Percentiles rank a stretch among this genome's conserved stretches.
These are phyloP conservation scores for Drosophila rhopaloa DNA, from an alignment of 1,140 invertebrate species.

Conservation along the genomic window DNA sequence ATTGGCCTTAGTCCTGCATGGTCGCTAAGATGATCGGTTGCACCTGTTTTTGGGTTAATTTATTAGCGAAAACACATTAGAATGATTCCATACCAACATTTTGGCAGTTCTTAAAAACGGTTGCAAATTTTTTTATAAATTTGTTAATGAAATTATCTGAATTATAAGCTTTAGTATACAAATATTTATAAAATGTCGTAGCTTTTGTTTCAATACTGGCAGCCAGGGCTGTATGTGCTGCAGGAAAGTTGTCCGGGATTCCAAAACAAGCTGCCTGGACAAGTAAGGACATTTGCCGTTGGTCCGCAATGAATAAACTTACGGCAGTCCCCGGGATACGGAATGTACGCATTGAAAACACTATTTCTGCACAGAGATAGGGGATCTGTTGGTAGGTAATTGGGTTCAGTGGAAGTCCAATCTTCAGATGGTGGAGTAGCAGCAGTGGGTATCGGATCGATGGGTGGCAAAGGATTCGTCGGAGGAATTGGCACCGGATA, in stretches of 20 bases:
- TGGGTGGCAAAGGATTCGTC: not conserved
- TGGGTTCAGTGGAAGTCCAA: not conserved
- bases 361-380: conserved; percentile 11
- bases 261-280: conserved; percentile 52
- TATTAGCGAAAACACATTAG: not conserved
- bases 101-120: not conserved
- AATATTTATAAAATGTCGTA: not conserved
- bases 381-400: conserved; percentile 20
- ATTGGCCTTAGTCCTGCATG: conserved; percentile 22
- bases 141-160: conserved; percentile 10
- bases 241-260: conserved; percentile 26
- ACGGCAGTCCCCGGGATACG: conserved; percentile 66
- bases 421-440: conserved; percentile 32
- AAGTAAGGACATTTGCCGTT: conserved; percentile 37
- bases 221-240: conserved; percentile 1
- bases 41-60: not conserved
- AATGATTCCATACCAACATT: not conserved
- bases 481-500: not conserved
- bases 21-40: conserved; percentile 39
- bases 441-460: conserved; percentile 29
- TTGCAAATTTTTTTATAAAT: not conserved
- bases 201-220: conserved; percentile 6
- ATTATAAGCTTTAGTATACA: conserved; percentile 7
- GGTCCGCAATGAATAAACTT: conserved; percentile 71
- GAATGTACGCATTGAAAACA: conserved; percentile 29